Evolutionary conservation across 2,888 invertebrate genomes (phyloP), one percentile per base, ranked within the genome.

Genomic region (Drosophila colorata): DNA sequence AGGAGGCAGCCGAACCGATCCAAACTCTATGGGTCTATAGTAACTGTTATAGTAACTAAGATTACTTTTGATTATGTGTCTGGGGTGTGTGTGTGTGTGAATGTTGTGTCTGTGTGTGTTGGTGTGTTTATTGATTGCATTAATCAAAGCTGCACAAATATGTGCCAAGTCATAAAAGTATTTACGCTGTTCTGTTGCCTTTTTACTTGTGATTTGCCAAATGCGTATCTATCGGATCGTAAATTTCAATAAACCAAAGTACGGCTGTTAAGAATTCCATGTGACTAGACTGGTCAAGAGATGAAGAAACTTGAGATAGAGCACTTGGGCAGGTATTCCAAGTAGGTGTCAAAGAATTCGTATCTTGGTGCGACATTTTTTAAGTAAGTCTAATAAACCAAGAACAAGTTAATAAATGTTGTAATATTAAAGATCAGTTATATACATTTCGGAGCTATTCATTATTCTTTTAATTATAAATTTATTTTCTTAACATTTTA

Each of bases 61-160:
- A 43, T 69, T 37, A 16, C 18, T 49, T 18, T 46, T 51, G 33
- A 46, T 40, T 20, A n/a, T 35, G 9, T 4, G n/a, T 9, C 5
- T 6, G 13, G 2, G 2, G 13, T 40, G 0, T 40, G 1, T 28
- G 4, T 40, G 11, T 31, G 9, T 43, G n/a, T 31, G 5, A 40
- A 20, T n/a, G 20, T 43, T 25, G 7, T 31, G 9, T 11, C 11
- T 49, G n/a, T n/a, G n/a, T n/a, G n/a, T n/a, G n/a, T n/a, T n/a
- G n/a, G 5, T 23, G 2, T 37, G n/a, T 25, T 40, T 52, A 44
- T 52, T 58, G 82, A 69, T 75, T 87, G 83, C 76, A 81, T 72
- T 88, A 82, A 86, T 82, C 82, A 79, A 80, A 73, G 73, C 73
- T 79, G 72, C 86, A 79, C 55, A 88, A 80, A 87, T 83, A 84